These are phyloP conservation scores for Acyrthosiphon pisum DNA, from an alignment of 1,140 invertebrate species.

Conservation along the genomic window DNA sequence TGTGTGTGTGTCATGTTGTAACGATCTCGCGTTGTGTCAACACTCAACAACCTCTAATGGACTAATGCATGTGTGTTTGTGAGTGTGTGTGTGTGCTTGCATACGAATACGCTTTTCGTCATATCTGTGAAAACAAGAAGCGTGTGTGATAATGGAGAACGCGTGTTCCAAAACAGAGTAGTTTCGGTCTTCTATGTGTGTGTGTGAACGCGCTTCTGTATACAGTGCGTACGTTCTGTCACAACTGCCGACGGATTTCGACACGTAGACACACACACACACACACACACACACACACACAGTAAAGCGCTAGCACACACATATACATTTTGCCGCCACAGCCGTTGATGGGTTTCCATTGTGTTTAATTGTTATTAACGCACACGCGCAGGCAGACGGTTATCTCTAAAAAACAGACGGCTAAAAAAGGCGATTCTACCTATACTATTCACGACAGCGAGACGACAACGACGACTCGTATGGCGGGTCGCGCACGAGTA, in stretches of 20 bases:
- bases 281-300: neutral
- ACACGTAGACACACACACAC: neutral
- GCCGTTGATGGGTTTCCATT: conserved; percentile 19
- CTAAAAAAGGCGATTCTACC: neutral
- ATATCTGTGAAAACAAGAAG: conserved; percentile 22
- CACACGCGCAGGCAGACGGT: neutral
- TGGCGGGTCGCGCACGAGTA: neutral
- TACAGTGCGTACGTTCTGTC: neutral
- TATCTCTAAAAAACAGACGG: conserved; percentile 42
- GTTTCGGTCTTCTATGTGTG: neutral
- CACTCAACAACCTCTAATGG: conserved; percentile 51
- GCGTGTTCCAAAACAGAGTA: conserved; percentile 38
- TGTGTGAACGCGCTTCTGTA: neutral
- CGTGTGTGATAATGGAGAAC: conserved; percentile 42
- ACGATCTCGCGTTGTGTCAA: conserved; percentile 38
- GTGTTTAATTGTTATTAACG: conserved; percentile 40
- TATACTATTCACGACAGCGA: neutral
- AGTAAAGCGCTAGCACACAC: neutral
- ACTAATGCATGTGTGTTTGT: neutral
- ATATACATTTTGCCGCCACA: neutral
- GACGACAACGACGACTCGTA: neutral
- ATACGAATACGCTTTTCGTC: conserved; percentile 9
- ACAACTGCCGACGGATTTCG: neutral
- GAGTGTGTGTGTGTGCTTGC: neutral
- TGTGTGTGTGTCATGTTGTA: neutral